phyloP scores from a whole-genome alignment of 2,113 vertebrate species.

The Brachirus orientalis region DNA sequence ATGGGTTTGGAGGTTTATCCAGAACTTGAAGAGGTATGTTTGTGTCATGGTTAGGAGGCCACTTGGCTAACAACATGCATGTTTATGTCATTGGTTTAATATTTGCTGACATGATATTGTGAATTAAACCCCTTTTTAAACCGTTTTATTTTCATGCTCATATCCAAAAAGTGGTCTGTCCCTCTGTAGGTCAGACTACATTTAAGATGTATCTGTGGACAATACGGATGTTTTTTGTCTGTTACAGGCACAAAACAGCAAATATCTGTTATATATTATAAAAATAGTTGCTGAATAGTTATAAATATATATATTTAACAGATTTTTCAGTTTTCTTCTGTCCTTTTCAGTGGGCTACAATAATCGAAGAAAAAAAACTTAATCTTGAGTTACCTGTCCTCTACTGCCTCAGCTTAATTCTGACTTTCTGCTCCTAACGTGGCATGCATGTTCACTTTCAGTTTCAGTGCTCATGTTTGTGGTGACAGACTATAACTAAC shows the following conservation, averaged over 20 bases:
- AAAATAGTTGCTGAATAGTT: too few species aligned
- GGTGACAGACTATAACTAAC: slow-evolving; percentile 37
- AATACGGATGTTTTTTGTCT: background rate
- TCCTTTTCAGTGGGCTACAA: too few species aligned
- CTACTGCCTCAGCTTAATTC: background rate
- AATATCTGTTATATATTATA: too few species aligned
- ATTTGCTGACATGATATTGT: background rate
- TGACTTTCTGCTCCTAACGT: background rate
- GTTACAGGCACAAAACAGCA: background rate
- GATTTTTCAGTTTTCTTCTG: background rate
- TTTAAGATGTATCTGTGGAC: background rate
- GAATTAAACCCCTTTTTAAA: slow-evolving; percentile 1
- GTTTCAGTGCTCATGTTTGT: too few species aligned
- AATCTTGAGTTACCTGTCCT: background rate
- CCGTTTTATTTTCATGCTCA: background rate
- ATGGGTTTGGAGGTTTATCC: slow-evolving; percentile 78
- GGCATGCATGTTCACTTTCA: slow-evolving; percentile 12
- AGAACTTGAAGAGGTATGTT: slow-evolving; percentile 79
- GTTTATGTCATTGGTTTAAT: slow-evolving; percentile 8
- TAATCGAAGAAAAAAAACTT: background rate
- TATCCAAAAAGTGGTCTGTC: background rate
- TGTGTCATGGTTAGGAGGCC: slow-evolving; percentile 41
- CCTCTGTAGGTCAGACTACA: background rate
- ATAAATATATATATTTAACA: too few species aligned
- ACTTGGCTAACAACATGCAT: slow-evolving; percentile 43